Evolutionary conservation across 2,888 invertebrate species (phyloP), one percentile per base, ranked within the genome.

Genomic region (Norana najaformis): DNA sequence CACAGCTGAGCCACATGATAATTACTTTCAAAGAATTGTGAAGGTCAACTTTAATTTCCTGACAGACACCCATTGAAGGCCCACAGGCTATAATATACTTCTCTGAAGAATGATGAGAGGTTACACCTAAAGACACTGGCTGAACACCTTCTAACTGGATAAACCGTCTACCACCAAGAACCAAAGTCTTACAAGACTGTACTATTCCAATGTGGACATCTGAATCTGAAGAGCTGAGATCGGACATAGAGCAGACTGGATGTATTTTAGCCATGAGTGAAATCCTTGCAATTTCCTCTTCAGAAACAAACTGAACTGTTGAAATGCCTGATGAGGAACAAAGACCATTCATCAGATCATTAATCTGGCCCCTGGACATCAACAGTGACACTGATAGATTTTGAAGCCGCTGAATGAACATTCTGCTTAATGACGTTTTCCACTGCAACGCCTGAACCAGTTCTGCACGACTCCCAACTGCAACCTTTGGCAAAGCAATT

Each of bases 251-350:
- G 69, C 11, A 69, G 8, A 69, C 69, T 30, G 69, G 69, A 69
- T 69, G 69, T n/a, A 69, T n/a, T n/a, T 69, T n/a, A 69, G 69
- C 69, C 30, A 69, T 69, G n/a, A 69, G 69, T 69, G 69, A 69
- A 69, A 69, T 30, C 69, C 69, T 69, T 69, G 69, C 11, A 69
- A 69, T n/a, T 30, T 69, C 69, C 69, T 69, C 69, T n/a, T 69
- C 69, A 69, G 69, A 69, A 69, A 69, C 69, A 69, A 69, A 69
- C 69, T 69, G 69, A 69, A n/a, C 69, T 69, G 69, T 69, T n/a
- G 69, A 69, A 69, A 69, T 69, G 69, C n/a, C 69, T 69, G 69
- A 30, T n/a, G 69, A 69, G 8, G 69, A 69, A 69, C 69, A 69
- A 69, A 69, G 69, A 69, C 69, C n/a, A n/a, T n/a, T 69, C 69